These are phyloP conservation scores for Danio choprae DNA, from an alignment of 2,797 vertebrate genomes.

Conservation along the genomic window DNA sequence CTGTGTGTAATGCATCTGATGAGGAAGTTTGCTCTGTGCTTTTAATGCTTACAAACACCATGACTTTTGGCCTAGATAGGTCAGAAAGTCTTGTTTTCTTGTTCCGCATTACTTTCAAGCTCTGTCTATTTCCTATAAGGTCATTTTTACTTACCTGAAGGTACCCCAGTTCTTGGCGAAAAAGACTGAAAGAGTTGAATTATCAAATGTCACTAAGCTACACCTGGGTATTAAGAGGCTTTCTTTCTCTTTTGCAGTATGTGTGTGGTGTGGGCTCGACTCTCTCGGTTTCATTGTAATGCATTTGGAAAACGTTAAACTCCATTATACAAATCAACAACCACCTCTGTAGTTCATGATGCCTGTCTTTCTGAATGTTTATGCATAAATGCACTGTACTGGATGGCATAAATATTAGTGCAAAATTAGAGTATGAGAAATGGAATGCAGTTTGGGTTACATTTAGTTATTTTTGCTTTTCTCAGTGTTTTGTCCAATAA, in stretches of 20 bases:
- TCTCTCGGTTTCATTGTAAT: not conserved
- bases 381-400: not conserved
- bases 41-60: conserved; percentile 13
- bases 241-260: not conserved
- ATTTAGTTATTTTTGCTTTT: not conserved
- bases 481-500: not conserved
- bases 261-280: not conserved
- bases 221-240: not conserved
- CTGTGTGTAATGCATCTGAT: conserved; percentile 42
- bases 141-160: not conserved
- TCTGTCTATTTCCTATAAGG: not conserved
- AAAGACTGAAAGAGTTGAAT: not conserved
- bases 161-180: not conserved
- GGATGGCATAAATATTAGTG: not conserved
- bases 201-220: not conserved
- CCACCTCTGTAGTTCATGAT: not conserved
- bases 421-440: not conserved
- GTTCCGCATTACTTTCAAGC: conserved; percentile 9
- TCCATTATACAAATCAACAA: not conserved
- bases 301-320: not conserved
- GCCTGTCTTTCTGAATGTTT: not conserved
- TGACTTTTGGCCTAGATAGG: conserved; percentile 44
- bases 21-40: conserved; percentile 43
- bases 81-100: conserved; percentile 34
- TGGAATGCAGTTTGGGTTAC: not conserved